phyloP scores from a whole-genome alignment of 1,140 invertebrate species.

The Bombus sibiricus region DNA sequence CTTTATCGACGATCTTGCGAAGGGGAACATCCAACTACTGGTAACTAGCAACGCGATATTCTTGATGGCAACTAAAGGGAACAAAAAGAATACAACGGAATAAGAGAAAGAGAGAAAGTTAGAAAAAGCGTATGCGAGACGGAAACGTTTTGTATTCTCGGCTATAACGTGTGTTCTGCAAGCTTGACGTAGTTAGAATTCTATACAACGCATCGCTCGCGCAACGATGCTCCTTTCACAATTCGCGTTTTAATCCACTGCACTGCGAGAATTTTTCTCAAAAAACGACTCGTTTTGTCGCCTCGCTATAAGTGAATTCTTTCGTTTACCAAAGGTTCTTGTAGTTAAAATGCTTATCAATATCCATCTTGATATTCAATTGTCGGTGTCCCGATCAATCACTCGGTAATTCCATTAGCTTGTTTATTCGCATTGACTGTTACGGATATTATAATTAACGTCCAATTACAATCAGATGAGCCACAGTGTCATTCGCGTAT shows the following conservation, averaged over 20 bases:
- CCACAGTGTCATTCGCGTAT: conserved; percentile 5
- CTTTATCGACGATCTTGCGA: background rate
- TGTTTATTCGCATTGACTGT: conserved; percentile 28
- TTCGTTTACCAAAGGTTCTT: background rate
- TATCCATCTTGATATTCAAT: background rate
- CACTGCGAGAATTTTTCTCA: background rate
- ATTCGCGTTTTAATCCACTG: background rate
- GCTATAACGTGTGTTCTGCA: background rate
- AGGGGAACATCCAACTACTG: background rate
- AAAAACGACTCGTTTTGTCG: background rate
- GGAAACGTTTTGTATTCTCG: conserved; percentile 10
- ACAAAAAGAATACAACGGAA: background rate
- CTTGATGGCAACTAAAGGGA: background rate
- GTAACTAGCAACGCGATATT: background rate
- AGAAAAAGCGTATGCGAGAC: background rate
- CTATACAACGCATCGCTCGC: background rate
- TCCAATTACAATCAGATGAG: conserved; percentile 33
- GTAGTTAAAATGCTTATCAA: background rate
- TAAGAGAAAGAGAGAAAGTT: background rate
- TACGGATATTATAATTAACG: conserved; percentile 38
- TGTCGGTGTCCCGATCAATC: conserved; percentile 6
- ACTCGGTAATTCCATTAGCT: conserved; percentile 7
- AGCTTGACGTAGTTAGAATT: conserved; percentile 40
- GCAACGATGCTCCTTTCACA: background rate
- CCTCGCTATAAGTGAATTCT: background rate